These are phyloP conservation scores for Tinea trinotella DNA, from an alignment of 2,888 invertebrate genomes.

Conservation along the genomic window DNA sequence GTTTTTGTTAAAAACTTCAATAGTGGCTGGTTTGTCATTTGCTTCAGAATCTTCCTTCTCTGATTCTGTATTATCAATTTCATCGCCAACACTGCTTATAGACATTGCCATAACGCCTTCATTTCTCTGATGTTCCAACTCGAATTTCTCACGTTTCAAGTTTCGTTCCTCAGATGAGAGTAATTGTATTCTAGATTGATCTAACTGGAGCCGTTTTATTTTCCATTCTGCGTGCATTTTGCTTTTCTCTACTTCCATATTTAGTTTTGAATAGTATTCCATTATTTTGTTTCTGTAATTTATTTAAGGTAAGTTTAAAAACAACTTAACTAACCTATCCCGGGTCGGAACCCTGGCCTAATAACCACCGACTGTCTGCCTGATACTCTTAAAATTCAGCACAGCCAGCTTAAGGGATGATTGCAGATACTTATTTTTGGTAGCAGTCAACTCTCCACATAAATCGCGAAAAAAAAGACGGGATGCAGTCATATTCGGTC, in stretches of 20 bases:
- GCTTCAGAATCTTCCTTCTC: conserved; percentile 12
- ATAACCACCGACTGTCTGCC: no score
- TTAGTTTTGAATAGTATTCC: conserved; percentile 76
- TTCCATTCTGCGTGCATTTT: conserved; percentile 72
- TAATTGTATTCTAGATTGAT: conserved; percentile 56
- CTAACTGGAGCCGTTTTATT: conserved; percentile 57
- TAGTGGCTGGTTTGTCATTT: conserved; percentile 23
- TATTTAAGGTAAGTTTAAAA: no score
- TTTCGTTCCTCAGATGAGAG: conserved; percentile 67
- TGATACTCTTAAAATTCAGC: no score
- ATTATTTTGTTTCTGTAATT: conserved; percentile 61
- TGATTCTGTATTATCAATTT: conserved; percentile 18
- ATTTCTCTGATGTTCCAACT: conserved; percentile 46
- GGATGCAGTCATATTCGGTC: no score
- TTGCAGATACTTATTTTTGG: no score
- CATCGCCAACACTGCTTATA: conserved; percentile 33
- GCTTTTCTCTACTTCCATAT: conserved; percentile 71
- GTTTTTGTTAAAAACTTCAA: conserved; percentile 44
- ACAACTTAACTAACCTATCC: no score
- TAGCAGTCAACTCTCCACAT: no score
- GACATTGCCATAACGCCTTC: conserved; percentile 55
- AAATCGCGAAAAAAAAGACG: no score
- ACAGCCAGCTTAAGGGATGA: no score
- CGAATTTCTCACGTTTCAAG: conserved; percentile 67
- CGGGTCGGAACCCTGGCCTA: no score